Conservation (phyloP, 1,140 invertebrate species). For the Eurosta solidaginis region DNA sequence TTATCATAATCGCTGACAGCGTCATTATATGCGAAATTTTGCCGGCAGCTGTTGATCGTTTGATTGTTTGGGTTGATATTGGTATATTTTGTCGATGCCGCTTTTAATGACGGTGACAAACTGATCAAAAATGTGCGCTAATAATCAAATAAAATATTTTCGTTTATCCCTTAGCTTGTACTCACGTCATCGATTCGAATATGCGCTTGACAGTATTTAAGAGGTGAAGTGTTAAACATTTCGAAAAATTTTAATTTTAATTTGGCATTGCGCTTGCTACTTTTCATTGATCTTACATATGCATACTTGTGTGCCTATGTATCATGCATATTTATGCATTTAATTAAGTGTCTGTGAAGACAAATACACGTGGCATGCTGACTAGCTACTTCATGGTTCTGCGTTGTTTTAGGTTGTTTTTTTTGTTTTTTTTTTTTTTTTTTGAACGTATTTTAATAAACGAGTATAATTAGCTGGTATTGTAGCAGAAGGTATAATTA, state of each 20-base stretch:
- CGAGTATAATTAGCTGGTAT: too few species aligned
- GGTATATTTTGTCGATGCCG: not conserved
- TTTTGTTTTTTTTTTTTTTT: too few species aligned
- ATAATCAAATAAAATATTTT: too few species aligned
- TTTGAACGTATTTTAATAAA: too few species aligned
- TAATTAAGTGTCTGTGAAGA: not conserved
- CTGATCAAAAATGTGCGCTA: not conserved
- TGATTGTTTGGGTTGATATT: not conserved
- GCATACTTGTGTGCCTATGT: not conserved
- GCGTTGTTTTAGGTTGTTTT: too few species aligned
- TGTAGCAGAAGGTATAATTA: too few species aligned
- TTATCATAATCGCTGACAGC: not conserved
- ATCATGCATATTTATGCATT: not conserved
- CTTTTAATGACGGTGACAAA: not conserved
- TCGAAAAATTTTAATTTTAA: conserved; percentile 1
- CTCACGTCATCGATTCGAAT: not conserved
- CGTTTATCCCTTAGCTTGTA: not conserved
- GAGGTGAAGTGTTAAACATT: conserved; percentile 4
- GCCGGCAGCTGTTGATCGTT: not conserved
- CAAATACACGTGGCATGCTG: not conserved
- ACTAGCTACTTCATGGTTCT: not conserved
- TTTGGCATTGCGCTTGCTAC: not conserved
- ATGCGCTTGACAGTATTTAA: too few species aligned
- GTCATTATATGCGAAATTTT: not conserved
- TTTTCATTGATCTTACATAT: not conserved